Base-by-base conservation (phyloP, 2,888 invertebrate species). In the Melitaea athalia region DNA sequence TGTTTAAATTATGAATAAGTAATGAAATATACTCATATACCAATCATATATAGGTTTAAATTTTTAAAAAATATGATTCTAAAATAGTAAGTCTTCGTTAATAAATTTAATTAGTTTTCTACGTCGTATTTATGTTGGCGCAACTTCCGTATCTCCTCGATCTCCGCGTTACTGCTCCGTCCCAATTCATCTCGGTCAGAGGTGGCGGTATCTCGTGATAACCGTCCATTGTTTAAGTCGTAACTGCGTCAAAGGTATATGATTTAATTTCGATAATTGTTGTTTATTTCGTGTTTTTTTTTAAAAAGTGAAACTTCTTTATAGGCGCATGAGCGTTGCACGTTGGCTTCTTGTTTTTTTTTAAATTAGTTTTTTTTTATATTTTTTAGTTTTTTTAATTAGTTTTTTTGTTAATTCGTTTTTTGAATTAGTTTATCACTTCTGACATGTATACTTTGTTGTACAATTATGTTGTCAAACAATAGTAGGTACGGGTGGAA, bases 171-270 rank as follows among this genome's bases (percentile, higher is more conserved):
- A 50, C 49, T 50, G n/a, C 49, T 0, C 5, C 15, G 49, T n/a
- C 49, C 49, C 14, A 50, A 15, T 15, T 50, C 14, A n/a, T 50
- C 45, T 50, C 49, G 49, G 49, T 50, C 49, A 50, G 49, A 50
- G 49, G 49, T 50, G 49, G 14, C 7, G 14, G 15, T 50, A 15
- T 50, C 49, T 50, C 7, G 14, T 15, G 49, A 45, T 45, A 45
- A 45, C 49, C 5, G 15, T 7, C 49, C 15, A 15, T 50, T 50
- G 49, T 24, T 24, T 50, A 12, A 45, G 7, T 45, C 10, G 49
- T 50, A n/a, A 50, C 49, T n/a, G 15, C 49, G 49, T n/a, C 14
- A 15, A 15, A 50, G 15, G 49, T 50, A 50, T 45, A 11, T 45
- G 14, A 45, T 45, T 4, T 4, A 45, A 45, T 0, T 11, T 4